A percentile compares a stretch with the other conserved stretches of the same genome.
phyloP scores from a whole-genome alignment of 2,888 invertebrate genomes.

The Eristalis intricaria region DNA sequence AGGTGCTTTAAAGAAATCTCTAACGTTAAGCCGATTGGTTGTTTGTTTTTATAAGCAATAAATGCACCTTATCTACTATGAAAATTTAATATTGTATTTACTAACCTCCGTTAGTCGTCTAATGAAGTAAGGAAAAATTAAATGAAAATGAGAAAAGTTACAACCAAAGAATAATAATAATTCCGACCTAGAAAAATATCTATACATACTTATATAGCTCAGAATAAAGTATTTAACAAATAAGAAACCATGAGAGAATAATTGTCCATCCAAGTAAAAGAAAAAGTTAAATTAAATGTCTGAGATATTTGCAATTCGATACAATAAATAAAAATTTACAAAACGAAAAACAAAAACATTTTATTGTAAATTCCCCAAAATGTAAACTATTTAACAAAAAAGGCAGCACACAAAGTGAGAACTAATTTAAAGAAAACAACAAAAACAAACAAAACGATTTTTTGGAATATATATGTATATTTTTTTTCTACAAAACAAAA shows the following conservation, averaged over 20 bases:
- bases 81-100: constrained; percentile 29
- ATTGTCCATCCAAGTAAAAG: constrained; percentile 68
- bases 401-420: constrained; percentile 47
- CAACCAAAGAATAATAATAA: constrained; percentile 41
- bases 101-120: constrained; percentile 36
- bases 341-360: constrained; percentile 34
- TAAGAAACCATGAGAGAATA: constrained; percentile 48
- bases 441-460: constrained; percentile 28
- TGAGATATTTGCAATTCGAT: constrained; percentile 73
- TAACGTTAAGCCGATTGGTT: constrained; percentile 55
- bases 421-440: constrained; percentile 56
- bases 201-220: constrained; percentile 42
- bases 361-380: constrained; percentile 61
- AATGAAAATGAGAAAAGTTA: not conserved
- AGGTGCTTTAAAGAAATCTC: constrained; percentile 33
- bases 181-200: constrained; percentile 62
- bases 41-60: constrained; percentile 45
- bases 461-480: constrained; percentile 47
- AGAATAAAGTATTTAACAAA: constrained; percentile 51
- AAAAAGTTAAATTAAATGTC: constrained; percentile 55
- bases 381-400: constrained; percentile 58
- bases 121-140: constrained; percentile 23
- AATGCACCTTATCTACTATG: constrained; percentile 49
- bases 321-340: constrained; percentile 72
- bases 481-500: constrained; percentile 68